phyloP scores from a whole-genome alignment of 2,888 invertebrate species.

The Chloroclysta siterata region DNA sequence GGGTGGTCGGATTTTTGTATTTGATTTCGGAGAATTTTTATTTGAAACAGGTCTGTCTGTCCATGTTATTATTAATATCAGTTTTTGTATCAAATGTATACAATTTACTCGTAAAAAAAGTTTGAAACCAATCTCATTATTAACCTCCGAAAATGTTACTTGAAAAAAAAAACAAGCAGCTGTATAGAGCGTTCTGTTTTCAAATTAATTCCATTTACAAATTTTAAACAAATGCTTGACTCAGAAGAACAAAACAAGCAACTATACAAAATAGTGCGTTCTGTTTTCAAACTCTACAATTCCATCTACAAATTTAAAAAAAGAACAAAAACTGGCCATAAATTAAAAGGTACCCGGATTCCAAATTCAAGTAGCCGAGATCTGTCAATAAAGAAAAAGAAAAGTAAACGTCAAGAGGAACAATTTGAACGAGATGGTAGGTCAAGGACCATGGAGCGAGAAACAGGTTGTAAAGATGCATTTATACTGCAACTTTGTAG shows the following conservation, averaged over 20 bases:
- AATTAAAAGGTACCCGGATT: conserved; percentile 28
- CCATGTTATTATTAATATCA: conserved; percentile 5
- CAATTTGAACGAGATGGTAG: conserved; percentile 37
- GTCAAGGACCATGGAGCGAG: conserved; percentile 51
- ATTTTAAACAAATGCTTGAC: too few relatives aligned
- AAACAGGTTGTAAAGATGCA: conserved; percentile 48
- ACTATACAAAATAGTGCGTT: not conserved
- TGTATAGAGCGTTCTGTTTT: too few relatives aligned
- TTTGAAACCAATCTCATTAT: too few relatives aligned
- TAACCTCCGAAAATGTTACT: too few relatives aligned
- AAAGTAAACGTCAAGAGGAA: conserved; percentile 26
- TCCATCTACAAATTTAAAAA: conserved; percentile 7
- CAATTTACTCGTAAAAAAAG: not conserved
- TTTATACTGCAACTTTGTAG: conserved; percentile 7
- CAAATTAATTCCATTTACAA: too few relatives aligned
- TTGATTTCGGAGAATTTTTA: conserved; percentile 32
- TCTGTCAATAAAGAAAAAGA: conserved; percentile 31
- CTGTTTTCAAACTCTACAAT: not conserved
- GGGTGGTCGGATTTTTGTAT: conserved; percentile 34
- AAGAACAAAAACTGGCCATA: conserved; percentile 18
- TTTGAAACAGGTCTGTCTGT: conserved; percentile 12
- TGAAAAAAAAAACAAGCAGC: too few relatives aligned
- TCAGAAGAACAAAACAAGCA: too few relatives aligned
- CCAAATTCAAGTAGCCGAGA: conserved; percentile 34
- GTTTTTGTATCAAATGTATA: not conserved